Base-by-base conservation (phyloP, 2,797 vertebrate genomes). In the Prionace glauca region DNA sequence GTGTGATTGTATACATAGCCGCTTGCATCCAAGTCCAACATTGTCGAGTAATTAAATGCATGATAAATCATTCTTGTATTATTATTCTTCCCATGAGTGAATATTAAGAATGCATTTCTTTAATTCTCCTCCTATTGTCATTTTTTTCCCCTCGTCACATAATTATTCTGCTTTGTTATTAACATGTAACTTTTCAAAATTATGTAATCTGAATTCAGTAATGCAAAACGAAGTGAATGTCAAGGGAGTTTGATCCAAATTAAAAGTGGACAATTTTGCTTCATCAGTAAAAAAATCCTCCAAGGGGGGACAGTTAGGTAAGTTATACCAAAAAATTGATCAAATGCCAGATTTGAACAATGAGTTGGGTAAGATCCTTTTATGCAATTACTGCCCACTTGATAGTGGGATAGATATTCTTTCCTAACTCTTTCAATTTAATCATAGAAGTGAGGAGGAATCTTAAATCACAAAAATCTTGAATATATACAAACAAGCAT, bases 151-250 rank as follows among this genome's bases (percentile, higher is more conserved):
- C 88, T 91, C 60, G 20, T 36, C 7, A 16, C 32, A 41, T 92
- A 92, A 41, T 69, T 67, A 92, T 92, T 22, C 62, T 67, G n/a
- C 62, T 62, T 92, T 22, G 32, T 92, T 62, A 92, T 92, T 92
- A 92, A 92, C 36, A 92, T 92, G 90, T n/a, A 92, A 92, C 41
- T 92, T 62, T 32, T 60, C 26, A n/a, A 90, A 7, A 90, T 62
- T 90, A 36, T 92, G 22, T 92, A 67, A 92, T 16, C 62, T 92
- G 88, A 65, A 92, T 22, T 67, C 65, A 67, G 90, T 36, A 36
- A 92, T 41, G 32, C 67, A 20, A 32, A 65, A 36, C 20, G 32
- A 91, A 91, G 4, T 65, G n/a, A 67, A 67, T 41, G 62, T 67
- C 62, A 36, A 67, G 32, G 90, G 32, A 92, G 22, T 36, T 22